Conservation (phyloP, 2,113 vertebrate genomes). For the Rhinoderma darwinii region DNA sequence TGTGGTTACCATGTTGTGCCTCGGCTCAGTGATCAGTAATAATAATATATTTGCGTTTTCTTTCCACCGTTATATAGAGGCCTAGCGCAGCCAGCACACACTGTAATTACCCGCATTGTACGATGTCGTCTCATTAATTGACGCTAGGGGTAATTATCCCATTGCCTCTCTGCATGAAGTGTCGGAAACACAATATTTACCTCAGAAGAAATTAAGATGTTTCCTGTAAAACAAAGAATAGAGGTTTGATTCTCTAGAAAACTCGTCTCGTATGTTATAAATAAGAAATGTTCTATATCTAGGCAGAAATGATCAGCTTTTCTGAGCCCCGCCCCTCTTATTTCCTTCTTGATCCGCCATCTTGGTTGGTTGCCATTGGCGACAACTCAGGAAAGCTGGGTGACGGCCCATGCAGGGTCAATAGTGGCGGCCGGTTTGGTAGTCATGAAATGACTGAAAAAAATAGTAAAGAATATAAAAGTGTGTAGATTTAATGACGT, state of each 20-base stretch:
- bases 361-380: background rate
- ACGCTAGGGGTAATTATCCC: conserved; percentile 5
- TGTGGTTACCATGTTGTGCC: background rate
- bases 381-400: background rate
- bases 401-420: too few relatives aligned
- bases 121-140: background rate
- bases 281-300: background rate
- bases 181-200: conserved; percentile 24
- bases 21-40: background rate
- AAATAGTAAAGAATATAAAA: too few relatives aligned
- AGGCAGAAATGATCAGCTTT: too few relatives aligned
- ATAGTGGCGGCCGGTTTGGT: too few relatives aligned
- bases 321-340: background rate
- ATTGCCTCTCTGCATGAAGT: background rate
- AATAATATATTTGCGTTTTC: background rate
- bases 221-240: background rate
- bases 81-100: background rate
- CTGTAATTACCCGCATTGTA: conserved; percentile 31
- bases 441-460: too few relatives aligned
- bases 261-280: background rate
- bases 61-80: conserved; percentile 1
- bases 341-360: background rate
- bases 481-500: too few relatives aligned
- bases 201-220: background rate
- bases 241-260: background rate